Percentiles rank a stretch among this genome's conserved stretches.
Evolutionary conservation across 2,113 vertebrate species (phyloP).

Genomic region (Chlamydotis undulata): DNA sequence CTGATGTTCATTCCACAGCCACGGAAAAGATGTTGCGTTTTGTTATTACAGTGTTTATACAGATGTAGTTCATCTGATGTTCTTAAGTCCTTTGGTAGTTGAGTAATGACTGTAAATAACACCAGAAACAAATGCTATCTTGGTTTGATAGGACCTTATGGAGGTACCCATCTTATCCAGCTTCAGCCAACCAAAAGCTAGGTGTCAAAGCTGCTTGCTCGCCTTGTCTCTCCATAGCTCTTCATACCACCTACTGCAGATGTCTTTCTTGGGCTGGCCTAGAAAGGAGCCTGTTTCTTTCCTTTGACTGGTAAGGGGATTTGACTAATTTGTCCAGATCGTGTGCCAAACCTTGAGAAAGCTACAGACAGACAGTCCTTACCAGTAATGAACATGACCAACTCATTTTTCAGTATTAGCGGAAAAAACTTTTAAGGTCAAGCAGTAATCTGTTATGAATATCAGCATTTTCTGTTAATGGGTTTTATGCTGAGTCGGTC

Average conservation of each 20-base stretch:
- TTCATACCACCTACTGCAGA: not conserved
- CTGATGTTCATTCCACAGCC: not conserved
- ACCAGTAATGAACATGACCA: not conserved
- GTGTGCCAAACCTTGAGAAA: not conserved
- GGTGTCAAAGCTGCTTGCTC: not conserved
- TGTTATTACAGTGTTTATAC: not conserved
- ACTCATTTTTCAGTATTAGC: not conserved
- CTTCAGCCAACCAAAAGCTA: not conserved
- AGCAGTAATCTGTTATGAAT: not conserved
- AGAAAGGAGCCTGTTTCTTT: not conserved
- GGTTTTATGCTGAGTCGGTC: not conserved
- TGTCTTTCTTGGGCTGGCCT: not conserved
- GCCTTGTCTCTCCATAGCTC: not conserved
- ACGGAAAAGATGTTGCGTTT: not conserved
- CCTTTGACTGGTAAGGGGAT: not conserved
- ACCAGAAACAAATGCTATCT: not conserved
- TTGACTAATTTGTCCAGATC: not conserved
- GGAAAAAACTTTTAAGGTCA: not conserved
- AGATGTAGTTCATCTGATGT: not conserved
- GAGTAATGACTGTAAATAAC: not conserved
- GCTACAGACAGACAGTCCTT: not conserved
- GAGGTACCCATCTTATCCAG: not conserved
- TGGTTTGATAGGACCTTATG: not conserved
- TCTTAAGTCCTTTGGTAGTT: not conserved
- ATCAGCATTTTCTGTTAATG: not conserved